Conservation (phyloP, 2,888 invertebrate species). For the Andrena hattorfiana region DNA sequence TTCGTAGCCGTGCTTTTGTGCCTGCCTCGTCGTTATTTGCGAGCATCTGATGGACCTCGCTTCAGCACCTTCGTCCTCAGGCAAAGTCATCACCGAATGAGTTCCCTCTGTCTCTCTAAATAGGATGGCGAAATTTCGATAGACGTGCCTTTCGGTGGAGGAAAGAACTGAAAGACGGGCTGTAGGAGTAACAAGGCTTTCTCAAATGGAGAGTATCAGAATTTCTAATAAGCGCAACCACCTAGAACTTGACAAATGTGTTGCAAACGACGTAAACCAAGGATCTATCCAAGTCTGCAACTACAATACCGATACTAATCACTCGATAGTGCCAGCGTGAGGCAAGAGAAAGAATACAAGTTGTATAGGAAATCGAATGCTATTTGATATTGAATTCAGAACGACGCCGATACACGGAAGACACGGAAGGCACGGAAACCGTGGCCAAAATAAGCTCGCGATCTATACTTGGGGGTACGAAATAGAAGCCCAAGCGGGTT, state of each 20-base stretch:
- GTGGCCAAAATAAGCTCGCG: background rate
- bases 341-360: background rate
- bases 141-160: background rate
- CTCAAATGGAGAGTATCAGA: background rate
- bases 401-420: background rate
- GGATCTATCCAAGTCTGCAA: background rate
- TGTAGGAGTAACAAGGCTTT: background rate
- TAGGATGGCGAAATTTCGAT: background rate
- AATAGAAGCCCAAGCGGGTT: background rate
- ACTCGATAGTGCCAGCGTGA: background rate
- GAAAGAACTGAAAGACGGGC: background rate
- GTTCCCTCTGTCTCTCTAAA: background rate
- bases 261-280: background rate
- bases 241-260: too few species aligned
- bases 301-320: background rate
- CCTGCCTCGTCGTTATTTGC: slow-evolving; percentile 6
- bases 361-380: slow-evolving; percentile 30
- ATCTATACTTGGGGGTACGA: background rate
- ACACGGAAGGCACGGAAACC: slow-evolving; percentile 1
- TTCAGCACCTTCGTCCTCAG: background rate
- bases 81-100: slow-evolving; percentile 25
- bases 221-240: too few species aligned
- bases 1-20: slow-evolving; percentile 30
- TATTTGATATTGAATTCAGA: slow-evolving; percentile 17
- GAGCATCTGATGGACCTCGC: slow-evolving; percentile 3